phyloP scores from a whole-genome alignment of 2,113 vertebrate species.

The Cisticola juncidis region DNA sequence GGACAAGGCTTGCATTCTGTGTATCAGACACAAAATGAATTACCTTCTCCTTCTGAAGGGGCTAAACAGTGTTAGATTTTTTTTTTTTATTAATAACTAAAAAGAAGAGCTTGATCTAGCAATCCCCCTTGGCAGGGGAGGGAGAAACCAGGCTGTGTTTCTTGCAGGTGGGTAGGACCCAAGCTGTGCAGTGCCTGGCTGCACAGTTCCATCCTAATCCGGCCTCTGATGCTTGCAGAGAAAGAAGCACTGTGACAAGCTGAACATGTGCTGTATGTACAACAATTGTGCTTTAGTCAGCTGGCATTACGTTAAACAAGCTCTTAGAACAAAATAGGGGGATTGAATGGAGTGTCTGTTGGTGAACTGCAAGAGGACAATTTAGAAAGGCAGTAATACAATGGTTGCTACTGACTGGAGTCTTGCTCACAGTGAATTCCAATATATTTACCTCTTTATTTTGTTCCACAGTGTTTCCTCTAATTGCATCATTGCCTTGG shows the following conservation, averaged over 20 bases:
- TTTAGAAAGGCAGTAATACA: slow-evolving; percentile 65
- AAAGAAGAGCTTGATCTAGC: neutral
- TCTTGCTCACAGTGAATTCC: slow-evolving; percentile 64
- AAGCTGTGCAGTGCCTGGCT: neutral
- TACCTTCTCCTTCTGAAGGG: neutral
- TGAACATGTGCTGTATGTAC: neutral
- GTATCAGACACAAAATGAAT: neutral
- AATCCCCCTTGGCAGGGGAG: neutral
- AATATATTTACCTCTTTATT: slow-evolving; percentile 59
- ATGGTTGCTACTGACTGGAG: slow-evolving; percentile 4
- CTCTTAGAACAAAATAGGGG: slow-evolving; percentile 4
- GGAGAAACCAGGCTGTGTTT: neutral
- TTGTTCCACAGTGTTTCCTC: slow-evolving; percentile 56
- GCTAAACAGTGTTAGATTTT: neutral
- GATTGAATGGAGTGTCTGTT: neutral
- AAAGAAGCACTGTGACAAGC: neutral
- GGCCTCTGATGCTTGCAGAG: slow-evolving; percentile 51
- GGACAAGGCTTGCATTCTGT: neutral
- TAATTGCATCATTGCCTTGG: slow-evolving; percentile 69
- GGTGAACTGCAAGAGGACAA: slow-evolving; percentile 45
- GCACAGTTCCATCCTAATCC: slow-evolving; percentile 30
- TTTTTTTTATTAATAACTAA: neutral
- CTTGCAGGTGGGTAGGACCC: slow-evolving; percentile 12
- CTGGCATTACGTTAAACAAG: slow-evolving; percentile 38
- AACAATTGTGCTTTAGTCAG: slow-evolving; percentile 32